Evolutionary conservation across 2,888 invertebrate species (phyloP), one percentile per base, ranked within the genome.

Genomic region (Phortica okadai): DNA sequence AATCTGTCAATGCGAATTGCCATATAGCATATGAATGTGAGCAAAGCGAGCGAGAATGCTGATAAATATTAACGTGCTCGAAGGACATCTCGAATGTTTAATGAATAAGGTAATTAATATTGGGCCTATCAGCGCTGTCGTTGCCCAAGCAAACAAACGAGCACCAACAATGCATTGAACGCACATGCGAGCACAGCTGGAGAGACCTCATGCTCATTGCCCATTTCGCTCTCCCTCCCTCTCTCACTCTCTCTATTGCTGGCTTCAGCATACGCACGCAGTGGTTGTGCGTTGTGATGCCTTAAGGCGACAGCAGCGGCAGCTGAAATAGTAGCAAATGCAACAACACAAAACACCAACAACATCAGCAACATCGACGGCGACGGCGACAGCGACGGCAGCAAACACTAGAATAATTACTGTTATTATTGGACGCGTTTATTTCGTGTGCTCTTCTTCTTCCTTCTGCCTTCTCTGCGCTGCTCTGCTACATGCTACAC

Each of bases 71-170:
- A 62, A 21, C 62, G 16, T 62, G 62, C 8, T 62, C 21, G 25
- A 62, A 62, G 62, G 62, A 11, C 50, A 62, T 25, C 21, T 16
- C 25, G 62, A 62, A 62, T 62, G 62, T 21, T 62, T 72, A 73
- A 62, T 72, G 79, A 79, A 79, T 78, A 79, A 76, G 78, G 81
- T 88, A 88, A 85, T 85, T 88, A 86, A 86, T 83, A 83, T 81
- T 79, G 78, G 75, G 80, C 79, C 74, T 16, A 50, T 11, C 16
- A 42, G 69, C 33, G 73, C 76, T 76, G 77, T 75, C 67, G 50
- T 14, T 78, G 75, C 80, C 74, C 16, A 25, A 25, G 6, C 62
- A 25, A 62, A 21, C 8, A 50, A 50, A 8, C 50, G 2, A 50
- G 8, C 50, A 50, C 10, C 50, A 11, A 50, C 50, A 33, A 33